Conservation (phyloP, 1,140 invertebrate species). For the Lineus longissimus region DNA sequence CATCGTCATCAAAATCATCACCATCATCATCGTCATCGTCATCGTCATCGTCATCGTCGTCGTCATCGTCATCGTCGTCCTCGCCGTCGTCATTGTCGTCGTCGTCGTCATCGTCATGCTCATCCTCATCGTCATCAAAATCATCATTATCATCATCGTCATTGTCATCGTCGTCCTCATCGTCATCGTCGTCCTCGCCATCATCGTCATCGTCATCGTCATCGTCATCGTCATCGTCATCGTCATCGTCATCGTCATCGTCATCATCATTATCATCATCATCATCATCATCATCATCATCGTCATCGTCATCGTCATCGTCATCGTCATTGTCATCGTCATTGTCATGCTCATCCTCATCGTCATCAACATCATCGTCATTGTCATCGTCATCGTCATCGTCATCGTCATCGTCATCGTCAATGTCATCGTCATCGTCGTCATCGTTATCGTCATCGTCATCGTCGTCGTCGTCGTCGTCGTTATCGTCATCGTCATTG, state of each 20-base stretch:
- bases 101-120: conserved; percentile 13
- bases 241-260: too few relatives aligned
- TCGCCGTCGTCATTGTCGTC: conserved; percentile 13
- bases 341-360: background rate
- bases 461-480: too few relatives aligned
- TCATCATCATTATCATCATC: conserved; percentile 3
- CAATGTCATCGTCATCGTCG: conserved; percentile 12
- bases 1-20: too few relatives aligned
- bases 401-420: background rate
- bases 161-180: too few relatives aligned
- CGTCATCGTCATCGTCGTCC: conserved; percentile 7
- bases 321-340: conserved; percentile 11
- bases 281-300: conserved; percentile 9
- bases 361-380: conserved; percentile 10
- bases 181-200: too few relatives aligned
- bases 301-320: background rate
- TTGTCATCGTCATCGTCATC: conserved; percentile 4
- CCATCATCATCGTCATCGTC: too few relatives aligned
- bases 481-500: background rate
- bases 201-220: background rate
- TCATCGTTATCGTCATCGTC: conserved; percentile 9
- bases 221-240: background rate
- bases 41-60: conserved; percentile 7
- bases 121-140: conserved; percentile 8
- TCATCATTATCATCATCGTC: too few relatives aligned